Evolutionary conservation across 2,888 invertebrate genomes (phyloP), one percentile per base, ranked within the genome.

Genomic region (Patella depressa): DNA sequence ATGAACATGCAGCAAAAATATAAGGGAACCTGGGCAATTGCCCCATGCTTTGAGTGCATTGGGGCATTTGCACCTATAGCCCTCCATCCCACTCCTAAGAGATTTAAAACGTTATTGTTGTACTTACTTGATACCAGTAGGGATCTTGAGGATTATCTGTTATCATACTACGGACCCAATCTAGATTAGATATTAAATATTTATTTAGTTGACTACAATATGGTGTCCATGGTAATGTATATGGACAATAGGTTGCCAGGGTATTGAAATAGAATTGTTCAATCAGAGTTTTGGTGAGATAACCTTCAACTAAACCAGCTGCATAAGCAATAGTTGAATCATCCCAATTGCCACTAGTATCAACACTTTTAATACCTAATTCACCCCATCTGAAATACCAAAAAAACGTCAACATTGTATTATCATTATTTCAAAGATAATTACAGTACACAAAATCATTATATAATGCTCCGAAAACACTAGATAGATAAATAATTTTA

Each of bases 261-360:
- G 94, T 95, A 89, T 97, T 97, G 86, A 94, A 93, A 93, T 96
- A 95, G 88, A 96, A 95, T 86, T 94, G 94, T 90, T 95, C 94
- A 84, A 97, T 96, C 77, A 96, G 93, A 81, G 95, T 94, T 45
- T 82, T 77, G 12, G 97, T 96, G 5, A 96, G 91, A 34, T 95
- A 94, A 0, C 96, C 97, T 91, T 97, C 97, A 0, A 96, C 93
- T 71, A 96, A 93, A 11, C 97, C 97, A 2, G 97, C 97, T 1
- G 96, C 95, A 90, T 95, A 96, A 0, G 96, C 96, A 92, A 97
- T 97, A 70, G 95, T 94, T 85, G 94, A 94, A 89, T 96, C 96
- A 1, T 95, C 94, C 91, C 94, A 95, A 11, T 93, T 93, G 54
- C 93, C 92, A 83, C 95, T 94, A 0, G 96, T 96, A 92, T 96